A percentile compares a stretch with the other conserved stretches of the same genome.
These are phyloP conservation scores for Mus spretus DNA, from an alignment of 2,797 vertebrate species.

Conservation along the genomic window DNA sequence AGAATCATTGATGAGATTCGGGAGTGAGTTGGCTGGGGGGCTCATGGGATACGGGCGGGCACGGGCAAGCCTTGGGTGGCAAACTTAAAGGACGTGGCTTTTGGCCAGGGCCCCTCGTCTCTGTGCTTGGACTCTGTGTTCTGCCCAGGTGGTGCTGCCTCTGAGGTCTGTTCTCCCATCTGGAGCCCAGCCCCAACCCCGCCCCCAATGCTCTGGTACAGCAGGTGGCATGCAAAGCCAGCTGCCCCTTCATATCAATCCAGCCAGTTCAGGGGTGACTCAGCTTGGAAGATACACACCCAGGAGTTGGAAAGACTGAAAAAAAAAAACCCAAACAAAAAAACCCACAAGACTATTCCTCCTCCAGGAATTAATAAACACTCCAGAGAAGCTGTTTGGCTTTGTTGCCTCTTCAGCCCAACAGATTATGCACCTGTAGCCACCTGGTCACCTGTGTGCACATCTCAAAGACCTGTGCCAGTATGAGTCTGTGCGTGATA, in stretches of 20 bases:
- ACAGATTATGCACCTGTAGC: too few species aligned
- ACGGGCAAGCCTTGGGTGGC: neutral
- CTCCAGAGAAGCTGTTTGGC: neutral
- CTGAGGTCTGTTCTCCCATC: conserved; percentile 1
- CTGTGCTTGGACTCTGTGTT: neutral
- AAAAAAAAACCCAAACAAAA: too few species aligned
- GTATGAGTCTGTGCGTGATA: accelerated
- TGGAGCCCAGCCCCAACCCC: neutral
- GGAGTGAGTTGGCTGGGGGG: conserved; percentile 89
- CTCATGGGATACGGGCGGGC: accelerated
- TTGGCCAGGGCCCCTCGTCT: neutral
- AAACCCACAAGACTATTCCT: neutral
- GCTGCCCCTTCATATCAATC: neutral
- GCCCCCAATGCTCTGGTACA: neutral
- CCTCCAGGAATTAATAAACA: neutral
- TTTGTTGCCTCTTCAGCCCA: neutral
- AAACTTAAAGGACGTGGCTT: neutral
- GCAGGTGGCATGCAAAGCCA: conserved; percentile 37
- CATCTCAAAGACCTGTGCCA: neutral
- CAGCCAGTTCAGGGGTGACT: neutral
- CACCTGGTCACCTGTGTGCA: accelerated
- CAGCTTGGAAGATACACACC: neutral
- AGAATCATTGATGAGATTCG: conserved; percentile 94
- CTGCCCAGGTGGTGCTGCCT: neutral
- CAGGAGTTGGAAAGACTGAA: neutral